Conservation (phyloP, 2,797 vertebrate species). For the Anguilla obscura region DNA sequence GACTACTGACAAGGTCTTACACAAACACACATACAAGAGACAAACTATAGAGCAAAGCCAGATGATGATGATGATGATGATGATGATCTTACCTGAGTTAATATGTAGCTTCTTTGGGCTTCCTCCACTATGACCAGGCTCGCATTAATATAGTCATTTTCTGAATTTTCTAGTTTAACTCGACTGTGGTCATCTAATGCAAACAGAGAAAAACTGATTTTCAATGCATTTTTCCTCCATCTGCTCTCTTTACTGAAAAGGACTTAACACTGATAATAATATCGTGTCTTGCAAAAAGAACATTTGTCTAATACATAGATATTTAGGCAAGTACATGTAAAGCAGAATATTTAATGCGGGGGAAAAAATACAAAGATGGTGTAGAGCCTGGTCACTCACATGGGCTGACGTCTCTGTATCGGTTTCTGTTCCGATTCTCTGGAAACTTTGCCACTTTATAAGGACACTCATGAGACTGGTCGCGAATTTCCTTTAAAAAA, state of each 20-base stretch:
- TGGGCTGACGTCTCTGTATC: conserved; percentile 98
- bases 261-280: neutral
- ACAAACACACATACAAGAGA: neutral
- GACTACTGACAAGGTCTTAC: neutral
- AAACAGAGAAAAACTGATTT: conserved; percentile 38
- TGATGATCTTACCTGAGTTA: conserved; percentile 83
- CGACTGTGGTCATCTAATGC: conserved; percentile 94
- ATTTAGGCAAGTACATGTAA: neutral
- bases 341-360: neutral
- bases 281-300: neutral
- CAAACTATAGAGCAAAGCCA: neutral
- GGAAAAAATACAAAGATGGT: neutral
- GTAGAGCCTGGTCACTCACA: conserved; percentile 79
- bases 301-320: neutral
- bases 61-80: neutral
- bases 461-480: conserved; percentile 87
- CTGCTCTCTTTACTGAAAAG: neutral
- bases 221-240: neutral
- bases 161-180: conserved; percentile 88
- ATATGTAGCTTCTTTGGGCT: conserved; percentile 90
- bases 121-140: conserved; percentile 88
- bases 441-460: conserved; percentile 92
- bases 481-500: conserved; percentile 87
- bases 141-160: conserved; percentile 98
- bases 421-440: conserved; percentile 92